Evolutionary conservation across 2,888 invertebrate species (phyloP).

Genomic region (Uloborus plumipes): DNA sequence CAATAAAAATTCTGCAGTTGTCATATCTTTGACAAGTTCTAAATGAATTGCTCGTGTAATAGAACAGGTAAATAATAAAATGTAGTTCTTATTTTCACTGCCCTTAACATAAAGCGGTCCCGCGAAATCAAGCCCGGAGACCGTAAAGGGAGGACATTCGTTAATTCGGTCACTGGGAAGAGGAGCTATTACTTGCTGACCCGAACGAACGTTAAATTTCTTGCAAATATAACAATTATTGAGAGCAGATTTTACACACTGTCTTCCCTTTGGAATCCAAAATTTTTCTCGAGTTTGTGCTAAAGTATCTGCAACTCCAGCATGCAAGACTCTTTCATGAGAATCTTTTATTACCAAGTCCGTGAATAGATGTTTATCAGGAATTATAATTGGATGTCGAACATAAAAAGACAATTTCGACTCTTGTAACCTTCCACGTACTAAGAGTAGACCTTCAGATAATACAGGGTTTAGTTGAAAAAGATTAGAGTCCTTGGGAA

Average conservation of each 20-base stretch:
- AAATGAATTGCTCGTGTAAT: conserved; percentile 2
- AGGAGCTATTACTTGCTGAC: background rate
- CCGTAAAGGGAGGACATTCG: background rate
- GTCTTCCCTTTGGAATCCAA: background rate
- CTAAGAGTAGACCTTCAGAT: too few species aligned
- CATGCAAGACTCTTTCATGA: background rate
- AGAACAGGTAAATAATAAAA: conserved; percentile 2
- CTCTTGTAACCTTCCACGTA: too few species aligned
- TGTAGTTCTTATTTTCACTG: background rate
- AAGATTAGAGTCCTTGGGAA: too few species aligned
- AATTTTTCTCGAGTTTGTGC: background rate
- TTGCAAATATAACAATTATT: background rate
- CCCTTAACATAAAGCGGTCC: background rate
- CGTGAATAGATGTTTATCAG: background rate
- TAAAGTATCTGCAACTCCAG: background rate
- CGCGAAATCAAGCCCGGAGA: background rate
- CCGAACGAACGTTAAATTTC: too few species aligned
- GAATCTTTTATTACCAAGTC: background rate
- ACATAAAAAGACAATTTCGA: too few species aligned
- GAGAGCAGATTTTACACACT: background rate
- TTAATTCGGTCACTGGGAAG: background rate
- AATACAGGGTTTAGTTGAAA: too few species aligned
- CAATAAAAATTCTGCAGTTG: conserved; percentile 1
- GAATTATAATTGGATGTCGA: background rate
- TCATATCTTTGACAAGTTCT: background rate